phyloP scores from a whole-genome alignment of 1,140 invertebrate species.

The Nomia melanderi region DNA sequence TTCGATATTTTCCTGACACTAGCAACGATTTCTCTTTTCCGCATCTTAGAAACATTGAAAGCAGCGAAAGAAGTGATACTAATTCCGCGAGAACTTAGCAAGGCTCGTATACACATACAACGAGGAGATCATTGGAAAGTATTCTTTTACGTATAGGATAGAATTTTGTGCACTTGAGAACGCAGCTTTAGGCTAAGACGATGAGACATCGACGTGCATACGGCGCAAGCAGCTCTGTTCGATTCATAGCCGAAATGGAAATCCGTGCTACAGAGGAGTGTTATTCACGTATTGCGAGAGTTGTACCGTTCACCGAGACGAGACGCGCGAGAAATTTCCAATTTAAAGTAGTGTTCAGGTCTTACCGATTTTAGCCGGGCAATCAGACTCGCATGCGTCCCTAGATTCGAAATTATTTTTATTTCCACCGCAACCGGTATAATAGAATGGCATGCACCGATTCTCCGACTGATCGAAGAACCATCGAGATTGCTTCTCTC shows the following conservation, averaged over 20 bases:
- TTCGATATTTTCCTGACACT: background rate
- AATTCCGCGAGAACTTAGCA: background rate
- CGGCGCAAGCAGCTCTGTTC: background rate
- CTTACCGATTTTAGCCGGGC: slow-evolving; percentile 91
- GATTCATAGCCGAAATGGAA: background rate
- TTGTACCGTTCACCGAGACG: too few species aligned
- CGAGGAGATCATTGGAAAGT: background rate
- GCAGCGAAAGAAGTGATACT: background rate
- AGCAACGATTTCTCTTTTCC: background rate
- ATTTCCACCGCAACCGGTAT: slow-evolving; percentile 95
- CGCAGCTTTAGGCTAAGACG: background rate
- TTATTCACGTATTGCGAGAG: background rate
- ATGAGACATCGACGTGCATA: background rate
- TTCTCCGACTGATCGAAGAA: slow-evolving; percentile 92
- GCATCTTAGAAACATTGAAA: background rate
- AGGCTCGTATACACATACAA: too few species aligned
- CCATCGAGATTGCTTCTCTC: slow-evolving; percentile 89
- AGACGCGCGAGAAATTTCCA: background rate
- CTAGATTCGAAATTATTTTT: slow-evolving; percentile 91
- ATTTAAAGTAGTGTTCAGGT: slow-evolving; percentile 40
- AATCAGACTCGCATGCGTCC: slow-evolving; percentile 89
- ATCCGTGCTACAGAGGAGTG: background rate
- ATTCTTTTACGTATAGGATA: background rate
- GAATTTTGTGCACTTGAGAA: background rate
- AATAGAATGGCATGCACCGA: slow-evolving; percentile 97